Evolutionary conservation across 2,888 invertebrate genomes (phyloP).

Genomic region (Xestia ashworthii): DNA sequence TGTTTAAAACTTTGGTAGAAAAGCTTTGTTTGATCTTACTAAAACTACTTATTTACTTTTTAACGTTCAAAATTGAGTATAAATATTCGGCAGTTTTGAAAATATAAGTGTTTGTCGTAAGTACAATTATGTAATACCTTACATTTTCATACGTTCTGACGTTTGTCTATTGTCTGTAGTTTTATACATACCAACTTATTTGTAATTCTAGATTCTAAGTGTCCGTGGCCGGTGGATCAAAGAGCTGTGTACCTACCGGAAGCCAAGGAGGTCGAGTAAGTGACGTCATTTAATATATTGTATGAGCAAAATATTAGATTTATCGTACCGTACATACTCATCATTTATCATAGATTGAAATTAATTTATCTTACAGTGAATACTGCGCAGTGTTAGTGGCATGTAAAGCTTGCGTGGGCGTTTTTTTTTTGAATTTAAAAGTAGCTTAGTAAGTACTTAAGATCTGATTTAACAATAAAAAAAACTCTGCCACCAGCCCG

Average conservation of each 20-base stretch:
- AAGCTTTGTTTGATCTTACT: not conserved
- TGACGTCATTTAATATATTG: constrained; percentile 54
- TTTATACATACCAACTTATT: constrained; percentile 14
- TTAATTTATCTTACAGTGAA: constrained; percentile 47
- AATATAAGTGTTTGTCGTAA: not conserved
- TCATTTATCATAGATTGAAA: constrained; percentile 58
- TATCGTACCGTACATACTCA: constrained; percentile 39
- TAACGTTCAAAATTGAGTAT: not conserved
- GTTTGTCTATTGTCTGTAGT: constrained; percentile 39
- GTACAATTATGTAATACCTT: not conserved
- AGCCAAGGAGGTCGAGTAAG: constrained; percentile 58
- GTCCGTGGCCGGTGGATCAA: constrained; percentile 64
- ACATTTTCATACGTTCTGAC: constrained; percentile 8
- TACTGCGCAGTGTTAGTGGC: constrained; percentile 33
- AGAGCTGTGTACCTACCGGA: constrained; percentile 59
- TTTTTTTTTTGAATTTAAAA: constrained; percentile 21
- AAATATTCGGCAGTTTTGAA: not conserved
- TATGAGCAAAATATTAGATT: constrained; percentile 49
- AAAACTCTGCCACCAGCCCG: too few relatives aligned
- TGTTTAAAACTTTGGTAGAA: too few relatives aligned
- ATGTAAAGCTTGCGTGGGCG: constrained; percentile 27
- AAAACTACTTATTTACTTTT: too few relatives aligned
- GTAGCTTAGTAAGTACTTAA: not conserved
- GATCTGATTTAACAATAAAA: not conserved
- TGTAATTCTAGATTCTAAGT: constrained; percentile 9